These are phyloP conservation scores for Seira musarum DNA, from an alignment of 2,888 invertebrate genomes.

Conservation along the genomic window DNA sequence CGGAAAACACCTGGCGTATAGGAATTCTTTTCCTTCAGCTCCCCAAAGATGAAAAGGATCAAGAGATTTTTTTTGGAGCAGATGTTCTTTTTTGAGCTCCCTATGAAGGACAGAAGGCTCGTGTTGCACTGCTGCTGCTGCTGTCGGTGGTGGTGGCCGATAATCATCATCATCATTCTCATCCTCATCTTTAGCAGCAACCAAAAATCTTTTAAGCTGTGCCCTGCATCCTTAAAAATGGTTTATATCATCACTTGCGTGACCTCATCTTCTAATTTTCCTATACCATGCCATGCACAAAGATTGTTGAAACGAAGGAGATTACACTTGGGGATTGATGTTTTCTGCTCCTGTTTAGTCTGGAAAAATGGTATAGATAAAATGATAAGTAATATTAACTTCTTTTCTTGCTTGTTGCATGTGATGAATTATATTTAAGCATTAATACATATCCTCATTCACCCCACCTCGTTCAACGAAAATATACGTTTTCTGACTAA, in stretches of 20 bases:
- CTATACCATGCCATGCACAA: no score
- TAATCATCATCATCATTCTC: no score
- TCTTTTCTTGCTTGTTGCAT: neutral
- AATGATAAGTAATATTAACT: conserved; percentile 6
- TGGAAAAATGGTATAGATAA: conserved; percentile 21
- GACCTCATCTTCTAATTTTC: no score
- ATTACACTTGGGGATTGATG: neutral
- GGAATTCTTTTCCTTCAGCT: conserved; percentile 55
- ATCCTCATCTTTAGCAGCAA: no score
- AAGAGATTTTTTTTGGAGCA: conserved; percentile 55
- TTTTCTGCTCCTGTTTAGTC: conserved; percentile 22
- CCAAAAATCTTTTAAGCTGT: no score
- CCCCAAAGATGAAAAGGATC: conserved; percentile 34
- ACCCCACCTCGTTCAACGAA: neutral
- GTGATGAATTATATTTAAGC: no score
- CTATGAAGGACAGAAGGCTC: conserved; percentile 46
- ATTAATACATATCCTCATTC: conserved; percentile 9
- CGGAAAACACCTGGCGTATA: conserved; percentile 62
- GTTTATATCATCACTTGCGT: no score
- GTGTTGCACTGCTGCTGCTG: no score
- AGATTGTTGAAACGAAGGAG: no score
- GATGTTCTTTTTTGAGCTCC: conserved; percentile 53
- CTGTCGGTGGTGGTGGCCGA: no score
- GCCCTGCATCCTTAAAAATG: no score
- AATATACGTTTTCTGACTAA: no score